phyloP scores from a whole-genome alignment of 2,888 invertebrate species.

The Hirtodrosophila confusa region DNA sequence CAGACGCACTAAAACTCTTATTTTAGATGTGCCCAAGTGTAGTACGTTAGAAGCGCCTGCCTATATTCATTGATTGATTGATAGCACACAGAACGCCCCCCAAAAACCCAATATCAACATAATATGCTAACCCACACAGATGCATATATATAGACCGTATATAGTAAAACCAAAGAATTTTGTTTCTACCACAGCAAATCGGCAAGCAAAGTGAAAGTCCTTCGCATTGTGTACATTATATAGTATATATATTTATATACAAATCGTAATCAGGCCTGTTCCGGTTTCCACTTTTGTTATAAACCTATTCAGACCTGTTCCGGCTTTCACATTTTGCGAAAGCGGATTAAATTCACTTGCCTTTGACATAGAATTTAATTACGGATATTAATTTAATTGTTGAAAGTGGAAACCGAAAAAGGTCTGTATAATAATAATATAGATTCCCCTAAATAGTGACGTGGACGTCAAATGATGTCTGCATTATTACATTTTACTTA shows the following conservation, averaged over 20 bases:
- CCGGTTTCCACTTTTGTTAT: too few relatives aligned
- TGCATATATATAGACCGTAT: slow-evolving; percentile 24
- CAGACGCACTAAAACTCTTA: slow-evolving; percentile 9
- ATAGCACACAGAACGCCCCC: slow-evolving; percentile 18
- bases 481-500: too few relatives aligned
- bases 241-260: not conserved
- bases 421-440: too few relatives aligned
- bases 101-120: not conserved
- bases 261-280: not conserved
- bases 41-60: too few relatives aligned
- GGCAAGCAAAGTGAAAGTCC: slow-evolving; percentile 10
- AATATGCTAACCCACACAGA: not conserved
- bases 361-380: too few relatives aligned
- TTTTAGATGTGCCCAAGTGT: not conserved
- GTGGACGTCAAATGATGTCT: too few relatives aligned
- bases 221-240: slow-evolving; percentile 24
- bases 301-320: too few relatives aligned
- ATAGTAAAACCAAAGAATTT: slow-evolving; percentile 63
- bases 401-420: too few relatives aligned
- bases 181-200: slow-evolving; percentile 31
- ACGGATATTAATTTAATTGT: too few relatives aligned
- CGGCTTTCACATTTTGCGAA: too few relatives aligned
- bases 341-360: too few relatives aligned
- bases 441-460: too few relatives aligned
- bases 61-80: slow-evolving; percentile 14